Conservation (phyloP, 2,797 vertebrate genomes). For the Crenichthys baileyi region DNA sequence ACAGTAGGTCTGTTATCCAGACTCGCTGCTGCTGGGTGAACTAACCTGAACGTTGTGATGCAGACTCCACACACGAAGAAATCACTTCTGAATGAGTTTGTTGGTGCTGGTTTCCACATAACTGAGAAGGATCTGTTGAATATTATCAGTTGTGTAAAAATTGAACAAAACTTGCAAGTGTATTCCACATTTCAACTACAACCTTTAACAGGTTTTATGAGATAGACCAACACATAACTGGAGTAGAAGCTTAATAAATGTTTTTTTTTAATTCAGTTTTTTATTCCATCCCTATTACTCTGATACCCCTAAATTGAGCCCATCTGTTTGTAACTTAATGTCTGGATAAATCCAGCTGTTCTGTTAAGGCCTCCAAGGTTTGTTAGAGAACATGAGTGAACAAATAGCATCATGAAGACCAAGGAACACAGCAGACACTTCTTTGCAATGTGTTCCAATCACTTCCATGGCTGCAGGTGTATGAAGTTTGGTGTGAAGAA, state of each 20-base stretch:
- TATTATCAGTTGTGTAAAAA: background rate
- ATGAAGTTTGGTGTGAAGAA: too few relatives aligned
- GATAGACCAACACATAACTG: background rate
- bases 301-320: too few relatives aligned
- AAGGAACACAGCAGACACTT: too few relatives aligned
- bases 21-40: background rate
- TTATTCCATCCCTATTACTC: too few relatives aligned
- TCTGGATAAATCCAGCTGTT: too few relatives aligned
- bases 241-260: background rate
- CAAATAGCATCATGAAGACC: too few relatives aligned
- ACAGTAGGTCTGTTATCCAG: background rate
- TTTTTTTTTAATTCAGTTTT: too few relatives aligned
- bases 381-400: too few relatives aligned
- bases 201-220: background rate
- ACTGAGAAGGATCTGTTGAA: background rate
- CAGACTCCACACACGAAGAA: background rate
- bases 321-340: too few relatives aligned
- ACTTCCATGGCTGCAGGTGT: too few relatives aligned
- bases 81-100: background rate
- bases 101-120: constrained; percentile 57
- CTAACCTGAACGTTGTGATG: constrained; percentile 6
- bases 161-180: background rate
- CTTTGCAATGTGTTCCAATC: too few relatives aligned
- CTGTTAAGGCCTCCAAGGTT: too few relatives aligned
- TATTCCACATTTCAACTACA: background rate